Conservation (phyloP, 2,113 vertebrate species). For the Axis porcinus region DNA sequence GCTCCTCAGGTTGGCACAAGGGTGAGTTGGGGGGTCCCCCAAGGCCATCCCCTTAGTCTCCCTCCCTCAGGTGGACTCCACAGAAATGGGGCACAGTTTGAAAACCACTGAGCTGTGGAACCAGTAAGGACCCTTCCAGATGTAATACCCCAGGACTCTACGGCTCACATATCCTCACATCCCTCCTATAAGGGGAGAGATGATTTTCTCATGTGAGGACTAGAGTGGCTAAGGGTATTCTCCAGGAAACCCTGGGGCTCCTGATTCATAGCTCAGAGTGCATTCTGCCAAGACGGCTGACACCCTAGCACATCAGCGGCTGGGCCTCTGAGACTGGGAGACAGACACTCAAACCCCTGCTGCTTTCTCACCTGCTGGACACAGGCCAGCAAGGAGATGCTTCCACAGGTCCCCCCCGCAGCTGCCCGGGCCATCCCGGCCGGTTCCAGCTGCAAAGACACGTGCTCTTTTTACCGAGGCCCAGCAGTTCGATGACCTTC, state of each 20-base stretch:
- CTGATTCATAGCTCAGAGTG: not conserved
- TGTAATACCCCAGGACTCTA: no score
- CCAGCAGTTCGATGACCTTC: not conserved
- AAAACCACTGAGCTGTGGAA: not conserved
- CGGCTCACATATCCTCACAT: not conserved
- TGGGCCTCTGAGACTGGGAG: not conserved
- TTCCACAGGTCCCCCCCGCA: not conserved
- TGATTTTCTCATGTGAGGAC: not conserved
- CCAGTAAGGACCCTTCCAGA: not conserved
- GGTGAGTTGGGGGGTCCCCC: no score
- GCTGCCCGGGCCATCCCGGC: not conserved
- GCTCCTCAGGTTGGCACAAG: not conserved
- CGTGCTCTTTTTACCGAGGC: not conserved
- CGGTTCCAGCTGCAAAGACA: not conserved
- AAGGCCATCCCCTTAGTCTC: not conserved
- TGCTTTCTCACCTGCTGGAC: not conserved
- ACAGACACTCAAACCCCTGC: not conserved
- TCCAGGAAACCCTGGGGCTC: not conserved
- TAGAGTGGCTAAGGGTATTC: not conserved
- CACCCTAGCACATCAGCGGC: not conserved
- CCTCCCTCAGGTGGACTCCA: not conserved
- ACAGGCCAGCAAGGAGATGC: not conserved
- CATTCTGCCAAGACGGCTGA: not conserved
- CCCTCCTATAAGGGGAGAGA: not conserved
- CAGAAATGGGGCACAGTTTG: not conserved